Base-by-base conservation (phyloP, 1,140 invertebrate species). In the Cotesia typhae region DNA sequence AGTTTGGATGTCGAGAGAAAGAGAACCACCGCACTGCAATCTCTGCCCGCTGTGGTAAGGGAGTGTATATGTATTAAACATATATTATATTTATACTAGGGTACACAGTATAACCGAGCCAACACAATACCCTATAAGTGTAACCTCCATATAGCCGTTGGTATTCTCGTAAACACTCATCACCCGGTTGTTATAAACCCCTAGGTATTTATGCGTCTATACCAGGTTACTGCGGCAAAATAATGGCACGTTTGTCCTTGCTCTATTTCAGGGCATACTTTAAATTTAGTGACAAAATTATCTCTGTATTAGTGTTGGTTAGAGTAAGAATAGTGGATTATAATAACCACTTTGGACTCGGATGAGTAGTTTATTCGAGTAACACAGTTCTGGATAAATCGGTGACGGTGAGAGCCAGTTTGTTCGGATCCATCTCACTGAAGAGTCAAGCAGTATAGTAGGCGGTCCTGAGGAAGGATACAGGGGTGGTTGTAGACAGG, bases 401-500 rank as follows among this genome's bases (percentile, higher is more conserved):
- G 63, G 71, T 51, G 66, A 28, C 28, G 28, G 3, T 28, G 28
- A 28, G 28, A 74, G 75, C 77, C 75, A 78, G 77, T 81, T 79
- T 82, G 78, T 81, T 83, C 78, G 79, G 75, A 74, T 81, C 78
- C 78, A 80, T 79, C 78, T 76, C 77, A 76, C 74, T 80, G 80
- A 78, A 82, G 79, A 79, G 75, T 28, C 28, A 1, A 28, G 28
- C 28, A 28, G 28, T 28, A 28, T 28, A 28, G 28, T 74, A 70
- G 78, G 77, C 74, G 79, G 78, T 74, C 74, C 78, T 74, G 74
- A 36, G 74, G 4, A 75, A 77, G 68, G 80, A 76, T 78, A 74
- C 66, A 41, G 72, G 75, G 74, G 67, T 75, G 72, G 71, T 64
- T 69, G 59, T 41, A 67, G 37, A 52, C 6, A 41, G 65, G 55